phyloP scores from a whole-genome alignment of 64 coral and sea anemone genomes.

The Dendrophyllia cribrosa region DNA sequence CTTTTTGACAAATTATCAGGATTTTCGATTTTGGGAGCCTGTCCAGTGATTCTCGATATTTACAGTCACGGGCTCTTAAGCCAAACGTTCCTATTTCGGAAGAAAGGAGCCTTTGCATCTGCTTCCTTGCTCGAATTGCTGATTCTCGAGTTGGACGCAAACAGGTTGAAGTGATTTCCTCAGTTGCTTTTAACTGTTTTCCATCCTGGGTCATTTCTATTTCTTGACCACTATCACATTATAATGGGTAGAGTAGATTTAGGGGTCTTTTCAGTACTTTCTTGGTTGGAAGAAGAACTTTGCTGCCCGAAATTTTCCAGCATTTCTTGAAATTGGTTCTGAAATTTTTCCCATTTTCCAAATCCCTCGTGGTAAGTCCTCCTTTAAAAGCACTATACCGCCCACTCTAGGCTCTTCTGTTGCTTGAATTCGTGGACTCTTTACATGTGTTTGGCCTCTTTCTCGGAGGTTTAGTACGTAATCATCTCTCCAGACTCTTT shows the following conservation, averaged over 20 bases:
- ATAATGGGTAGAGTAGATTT: slow-evolving; percentile 36
- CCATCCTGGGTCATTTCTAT: neutral
- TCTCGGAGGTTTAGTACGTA: slow-evolving; percentile 64
- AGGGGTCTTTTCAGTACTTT: slow-evolving; percentile 4
- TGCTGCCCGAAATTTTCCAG: slow-evolving; percentile 18
- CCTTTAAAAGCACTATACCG: slow-evolving; percentile 27
- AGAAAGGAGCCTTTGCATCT: no score
- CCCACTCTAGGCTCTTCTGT: neutral
- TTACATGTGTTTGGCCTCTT: neutral
- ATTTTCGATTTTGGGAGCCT: no score
- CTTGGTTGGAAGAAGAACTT: slow-evolving; percentile 12
- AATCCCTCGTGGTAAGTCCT: slow-evolving; percentile 21
- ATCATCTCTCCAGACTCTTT: slow-evolving; percentile 28
- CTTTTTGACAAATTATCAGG: no score
- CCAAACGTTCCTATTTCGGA: no score
- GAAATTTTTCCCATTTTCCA: slow-evolving; percentile 62
- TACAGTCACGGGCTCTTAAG: no score
- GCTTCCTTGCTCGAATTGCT: no score
- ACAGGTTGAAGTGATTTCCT: no score
- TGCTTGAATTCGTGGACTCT: neutral
- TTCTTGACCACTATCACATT: neutral
- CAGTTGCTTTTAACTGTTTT: neutral
- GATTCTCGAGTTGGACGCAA: no score
- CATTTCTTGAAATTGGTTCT: slow-evolving; percentile 44
- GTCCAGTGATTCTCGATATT: no score